These are phyloP conservation scores for Phasia obesa DNA, from an alignment of 2,888 invertebrate genomes.

Conservation along the genomic window DNA sequence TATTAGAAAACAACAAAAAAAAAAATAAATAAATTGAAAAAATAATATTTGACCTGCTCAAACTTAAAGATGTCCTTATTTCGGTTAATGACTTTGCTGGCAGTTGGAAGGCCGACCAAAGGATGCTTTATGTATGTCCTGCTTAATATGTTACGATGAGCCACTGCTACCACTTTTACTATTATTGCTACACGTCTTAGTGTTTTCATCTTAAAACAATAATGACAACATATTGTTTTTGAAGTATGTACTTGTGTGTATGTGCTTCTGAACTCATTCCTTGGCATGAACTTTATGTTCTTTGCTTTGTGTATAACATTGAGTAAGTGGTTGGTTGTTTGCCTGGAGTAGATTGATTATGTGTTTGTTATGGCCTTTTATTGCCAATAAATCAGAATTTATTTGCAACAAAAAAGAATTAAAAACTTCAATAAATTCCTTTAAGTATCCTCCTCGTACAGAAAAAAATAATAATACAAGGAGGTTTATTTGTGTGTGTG, in stretches of 20 bases:
- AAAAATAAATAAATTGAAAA: constrained; percentile 54
- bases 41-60: constrained; percentile 67
- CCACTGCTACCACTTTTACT: constrained; percentile 27
- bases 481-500: not conserved
- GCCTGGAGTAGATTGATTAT: constrained; percentile 58
- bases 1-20: constrained; percentile 20
- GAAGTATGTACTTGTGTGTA: constrained; percentile 48
- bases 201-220: constrained; percentile 48
- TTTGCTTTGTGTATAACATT: not conserved
- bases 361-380: constrained; percentile 76
- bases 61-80: constrained; percentile 57
- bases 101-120: constrained; percentile 8
- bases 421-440: constrained; percentile 83
- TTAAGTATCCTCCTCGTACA: constrained; percentile 76
- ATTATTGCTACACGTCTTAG: constrained; percentile 48
- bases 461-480: constrained; percentile 9
- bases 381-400: constrained; percentile 83
- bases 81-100: constrained; percentile 44
- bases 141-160: constrained; percentile 8
- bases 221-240: constrained; percentile 73
- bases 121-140: constrained; percentile 32
- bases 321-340: constrained; percentile 34
- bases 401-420: constrained; percentile 82
- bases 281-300: constrained; percentile 29
- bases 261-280: constrained; percentile 25